A percentile compares a stretch with the other conserved stretches of the same genome.
phyloP scores from a whole-genome alignment of 1,140 invertebrate genomes.

The Portunus trituberculatus region DNA sequence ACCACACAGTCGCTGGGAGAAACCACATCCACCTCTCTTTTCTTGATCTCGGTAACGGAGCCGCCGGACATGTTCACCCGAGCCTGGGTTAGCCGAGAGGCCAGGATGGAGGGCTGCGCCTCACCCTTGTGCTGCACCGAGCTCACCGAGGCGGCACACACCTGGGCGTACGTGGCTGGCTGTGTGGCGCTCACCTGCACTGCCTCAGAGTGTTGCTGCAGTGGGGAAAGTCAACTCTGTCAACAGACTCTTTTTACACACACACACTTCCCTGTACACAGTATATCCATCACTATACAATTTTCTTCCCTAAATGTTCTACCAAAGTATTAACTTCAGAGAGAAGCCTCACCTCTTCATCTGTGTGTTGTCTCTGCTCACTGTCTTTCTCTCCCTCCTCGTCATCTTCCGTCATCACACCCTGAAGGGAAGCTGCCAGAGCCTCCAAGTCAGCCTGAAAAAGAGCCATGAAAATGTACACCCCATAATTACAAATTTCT shows the following conservation, averaged over 20 bases:
- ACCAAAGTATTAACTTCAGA: no score
- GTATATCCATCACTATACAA: no score
- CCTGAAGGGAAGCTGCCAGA: conserved; percentile 71
- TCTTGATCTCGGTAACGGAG: conserved; percentile 68
- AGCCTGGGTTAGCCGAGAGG: conserved; percentile 68
- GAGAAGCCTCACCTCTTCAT: background rate
- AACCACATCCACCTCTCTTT: conserved; percentile 68
- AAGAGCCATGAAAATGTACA: no score
- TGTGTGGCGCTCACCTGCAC: conserved; percentile 34
- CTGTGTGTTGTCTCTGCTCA: background rate
- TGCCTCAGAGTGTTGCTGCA: background rate
- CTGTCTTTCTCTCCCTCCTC: background rate
- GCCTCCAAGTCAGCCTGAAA: conserved; percentile 77
- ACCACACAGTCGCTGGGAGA: conserved; percentile 65
- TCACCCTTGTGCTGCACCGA: conserved; percentile 65
- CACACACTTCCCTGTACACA: no score
- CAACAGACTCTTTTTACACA: no score
- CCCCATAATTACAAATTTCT: no score
- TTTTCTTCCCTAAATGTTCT: no score
- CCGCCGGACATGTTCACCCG: conserved; percentile 66
- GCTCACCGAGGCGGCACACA: conserved; percentile 69
- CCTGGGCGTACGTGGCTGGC: conserved; percentile 70
- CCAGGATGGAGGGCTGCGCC: conserved; percentile 69
- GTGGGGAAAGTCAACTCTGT: no score
- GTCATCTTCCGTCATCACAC: conserved; percentile 37